A percentile compares a stretch with the other conserved stretches of the same genome.
Evolutionary conservation across 2,888 invertebrate species (phyloP).

Genomic region (Neocrepidodera transversa): DNA sequence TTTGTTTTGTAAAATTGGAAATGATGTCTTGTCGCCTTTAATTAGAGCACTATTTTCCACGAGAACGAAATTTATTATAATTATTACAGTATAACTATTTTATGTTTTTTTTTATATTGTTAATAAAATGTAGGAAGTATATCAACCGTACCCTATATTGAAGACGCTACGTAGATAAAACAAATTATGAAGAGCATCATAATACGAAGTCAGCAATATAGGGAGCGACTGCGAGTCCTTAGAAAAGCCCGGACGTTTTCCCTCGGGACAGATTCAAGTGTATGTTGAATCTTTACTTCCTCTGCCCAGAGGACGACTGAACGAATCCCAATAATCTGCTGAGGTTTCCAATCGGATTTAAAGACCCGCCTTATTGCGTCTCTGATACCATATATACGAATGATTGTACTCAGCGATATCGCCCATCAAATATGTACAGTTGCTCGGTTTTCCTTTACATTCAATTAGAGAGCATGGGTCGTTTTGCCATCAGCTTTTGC

Average conservation of each 20-base stretch:
- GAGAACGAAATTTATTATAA: too few species aligned
- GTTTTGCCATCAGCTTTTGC: slow-evolving; percentile 2
- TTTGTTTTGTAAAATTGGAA: too few species aligned
- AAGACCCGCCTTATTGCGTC: slow-evolving; percentile 54
- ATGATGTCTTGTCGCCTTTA: too few species aligned
- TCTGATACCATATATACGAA: slow-evolving; percentile 45
- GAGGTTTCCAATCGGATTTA: slow-evolving; percentile 56
- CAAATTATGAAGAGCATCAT: slow-evolving; percentile 37
- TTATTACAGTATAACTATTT: too few species aligned
- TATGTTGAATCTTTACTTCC: slow-evolving; percentile 43
- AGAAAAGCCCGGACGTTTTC: slow-evolving; percentile 41
- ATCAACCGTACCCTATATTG: slow-evolving; percentile 21
- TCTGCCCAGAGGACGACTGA: slow-evolving; percentile 49
- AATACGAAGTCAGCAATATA: slow-evolving; percentile 40
- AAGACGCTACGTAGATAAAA: slow-evolving; percentile 29
- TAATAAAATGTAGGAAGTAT: too few species aligned
- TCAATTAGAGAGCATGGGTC: slow-evolving; percentile 23
- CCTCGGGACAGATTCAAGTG: slow-evolving; percentile 50
- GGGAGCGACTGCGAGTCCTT: slow-evolving; percentile 32
- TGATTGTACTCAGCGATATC: slow-evolving; percentile 46
- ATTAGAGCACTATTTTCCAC: too few species aligned
- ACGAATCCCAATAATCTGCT: slow-evolving; percentile 56
- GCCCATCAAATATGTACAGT: slow-evolving; percentile 41
- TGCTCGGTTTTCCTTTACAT: slow-evolving; percentile 26
- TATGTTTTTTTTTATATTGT: too few species aligned